Percentiles rank a stretch among this genome's conserved stretches.
Evolutionary conservation across 2,797 vertebrate species (phyloP).

Genomic region (Pseudopleuronectes americanus): DNA sequence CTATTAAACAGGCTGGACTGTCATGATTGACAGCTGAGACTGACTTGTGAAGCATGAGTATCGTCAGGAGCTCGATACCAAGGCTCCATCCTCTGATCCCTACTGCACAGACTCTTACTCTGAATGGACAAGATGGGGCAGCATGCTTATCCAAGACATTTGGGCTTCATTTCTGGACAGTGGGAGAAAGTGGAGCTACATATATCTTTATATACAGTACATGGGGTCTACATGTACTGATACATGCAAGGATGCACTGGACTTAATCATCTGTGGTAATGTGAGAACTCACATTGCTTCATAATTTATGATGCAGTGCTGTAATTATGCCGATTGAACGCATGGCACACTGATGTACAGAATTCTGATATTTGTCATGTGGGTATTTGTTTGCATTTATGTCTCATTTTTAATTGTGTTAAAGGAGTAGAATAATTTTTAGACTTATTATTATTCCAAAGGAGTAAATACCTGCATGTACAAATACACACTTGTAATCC

Average conservation of each 20-base stretch:
- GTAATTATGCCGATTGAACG: slow-evolving; percentile 67
- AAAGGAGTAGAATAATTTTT: slow-evolving; percentile 23
- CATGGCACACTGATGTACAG: slow-evolving; percentile 14
- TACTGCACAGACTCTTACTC: too few relatives aligned
- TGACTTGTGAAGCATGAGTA: too few relatives aligned
- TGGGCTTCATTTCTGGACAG: slow-evolving; percentile 23
- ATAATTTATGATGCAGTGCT: slow-evolving; percentile 44
- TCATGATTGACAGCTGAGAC: too few relatives aligned
- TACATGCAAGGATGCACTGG: slow-evolving; percentile 46
- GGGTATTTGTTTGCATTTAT: slow-evolving; percentile 1
- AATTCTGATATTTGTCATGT: slow-evolving; percentile 35
- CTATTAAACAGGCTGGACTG: too few relatives aligned
- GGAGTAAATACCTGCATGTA: background rate
- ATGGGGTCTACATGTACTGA: too few relatives aligned
- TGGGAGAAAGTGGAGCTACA: too few relatives aligned
- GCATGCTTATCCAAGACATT: background rate
- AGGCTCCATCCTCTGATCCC: too few relatives aligned
- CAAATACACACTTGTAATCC: background rate
- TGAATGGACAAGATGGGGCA: too few relatives aligned
- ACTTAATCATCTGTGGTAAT: slow-evolving; percentile 31
- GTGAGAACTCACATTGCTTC: slow-evolving; percentile 36
- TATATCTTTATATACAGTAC: too few relatives aligned
- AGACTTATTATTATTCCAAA: background rate
- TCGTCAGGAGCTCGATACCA: too few relatives aligned
- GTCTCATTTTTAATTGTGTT: slow-evolving; percentile 2